Percentiles rank a stretch among this genome's conserved stretches.
Evolutionary conservation across 2,888 invertebrate species (phyloP).

Genomic region (Mesorhabditis belari): DNA sequence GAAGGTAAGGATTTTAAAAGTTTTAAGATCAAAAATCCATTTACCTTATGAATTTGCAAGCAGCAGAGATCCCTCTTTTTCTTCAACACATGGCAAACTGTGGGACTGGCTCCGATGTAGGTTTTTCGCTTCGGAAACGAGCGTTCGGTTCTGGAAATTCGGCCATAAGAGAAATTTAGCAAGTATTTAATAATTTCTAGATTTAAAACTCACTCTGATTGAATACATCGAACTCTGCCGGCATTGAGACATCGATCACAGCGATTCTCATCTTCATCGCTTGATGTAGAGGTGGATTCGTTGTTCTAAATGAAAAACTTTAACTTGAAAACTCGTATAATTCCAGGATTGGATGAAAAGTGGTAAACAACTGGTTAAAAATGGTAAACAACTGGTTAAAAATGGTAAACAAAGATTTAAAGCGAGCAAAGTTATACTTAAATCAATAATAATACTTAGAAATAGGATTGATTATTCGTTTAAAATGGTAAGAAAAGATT

Average conservation of each 20-base stretch:
- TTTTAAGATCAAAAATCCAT: slow-evolving; percentile 11
- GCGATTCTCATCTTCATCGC: slow-evolving; percentile 15
- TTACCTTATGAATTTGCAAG: slow-evolving; percentile 66
- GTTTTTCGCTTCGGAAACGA: slow-evolving; percentile 61
- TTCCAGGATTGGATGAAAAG: no score
- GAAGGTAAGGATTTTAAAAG: no score
- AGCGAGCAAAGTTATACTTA: no score
- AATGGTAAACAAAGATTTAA: no score
- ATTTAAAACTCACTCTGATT: background rate
- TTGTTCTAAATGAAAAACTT: slow-evolving; percentile 1
- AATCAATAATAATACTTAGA: no score
- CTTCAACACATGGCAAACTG: slow-evolving; percentile 86
- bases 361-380: no score
- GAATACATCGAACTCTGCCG: background rate
- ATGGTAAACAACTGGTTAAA: no score
- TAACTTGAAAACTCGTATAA: no score
- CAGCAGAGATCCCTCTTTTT: slow-evolving; percentile 90
- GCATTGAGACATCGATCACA: slow-evolving; percentile 18
- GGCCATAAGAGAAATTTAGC: no score
- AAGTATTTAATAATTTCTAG: no score
- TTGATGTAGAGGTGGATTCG: slow-evolving; percentile 16
- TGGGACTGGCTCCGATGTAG: slow-evolving; percentile 96
- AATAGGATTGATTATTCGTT: no score
- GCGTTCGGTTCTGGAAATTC: background rate
- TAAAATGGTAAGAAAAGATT: no score